These are phyloP conservation scores for Oscheius sp. DNA, from an alignment of 2,888 invertebrate genomes.

Conservation along the genomic window DNA sequence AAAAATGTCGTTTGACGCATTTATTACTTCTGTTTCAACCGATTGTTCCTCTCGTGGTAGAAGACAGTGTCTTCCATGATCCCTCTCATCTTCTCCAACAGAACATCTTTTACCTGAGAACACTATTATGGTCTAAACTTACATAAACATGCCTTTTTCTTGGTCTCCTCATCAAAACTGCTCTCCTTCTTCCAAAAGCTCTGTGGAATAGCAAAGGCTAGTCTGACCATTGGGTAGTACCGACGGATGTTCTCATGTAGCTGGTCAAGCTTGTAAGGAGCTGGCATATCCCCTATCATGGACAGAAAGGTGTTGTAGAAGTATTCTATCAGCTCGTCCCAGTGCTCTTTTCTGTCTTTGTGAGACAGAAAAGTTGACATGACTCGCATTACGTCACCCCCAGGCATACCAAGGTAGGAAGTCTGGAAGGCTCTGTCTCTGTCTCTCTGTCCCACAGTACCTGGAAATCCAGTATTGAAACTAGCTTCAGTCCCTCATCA, in stretches of 20 bases:
- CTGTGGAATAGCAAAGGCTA: conserved; percentile 27
- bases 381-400: conserved; percentile 47
- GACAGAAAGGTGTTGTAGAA: conserved; percentile 40
- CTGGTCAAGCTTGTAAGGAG: conserved; percentile 50
- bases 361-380: conserved; percentile 46
- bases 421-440: background rate
- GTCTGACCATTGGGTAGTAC: conserved; percentile 28
- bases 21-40: conserved; percentile 2
- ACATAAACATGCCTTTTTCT: background rate
- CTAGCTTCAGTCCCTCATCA: background rate
- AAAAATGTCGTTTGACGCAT: too few relatives aligned
- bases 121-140: background rate
- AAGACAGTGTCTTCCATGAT: conserved; percentile 2
- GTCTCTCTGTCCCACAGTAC: background rate
- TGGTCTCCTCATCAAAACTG: conserved; percentile 10
- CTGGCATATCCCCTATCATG: conserved; percentile 8
- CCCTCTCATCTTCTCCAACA: conserved; percentile 24
- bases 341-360: conserved; percentile 40
- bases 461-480: conserved; percentile 36
- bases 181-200: conserved; percentile 27
- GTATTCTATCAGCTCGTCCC: conserved; percentile 42
- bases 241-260: conserved; percentile 24
- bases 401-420: conserved; percentile 43
- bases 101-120: conserved; percentile 3
- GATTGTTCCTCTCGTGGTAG: conserved; percentile 17